Evolutionary conservation across 92 coral and sea anemone species (phyloP), one percentile per base, ranked within the genome.

Genomic region (Heteractis magnifica): DNA sequence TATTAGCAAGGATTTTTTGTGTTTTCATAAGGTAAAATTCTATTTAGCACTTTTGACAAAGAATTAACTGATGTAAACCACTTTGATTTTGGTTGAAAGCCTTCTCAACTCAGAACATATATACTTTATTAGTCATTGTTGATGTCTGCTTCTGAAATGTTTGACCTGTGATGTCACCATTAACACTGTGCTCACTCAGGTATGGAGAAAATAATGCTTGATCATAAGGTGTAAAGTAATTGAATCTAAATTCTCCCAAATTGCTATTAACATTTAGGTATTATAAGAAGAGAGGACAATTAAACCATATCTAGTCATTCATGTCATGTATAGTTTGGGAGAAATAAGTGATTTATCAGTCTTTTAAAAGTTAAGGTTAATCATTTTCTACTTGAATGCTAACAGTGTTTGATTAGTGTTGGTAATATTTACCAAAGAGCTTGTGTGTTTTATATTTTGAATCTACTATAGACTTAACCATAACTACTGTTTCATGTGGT

Each of bases 121-220:
- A 68, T 68, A 11, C 23, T 68, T 20, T 26, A 70, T 80, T 13
- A 65, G 59, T 6, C 12, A n/a, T 18, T 51, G 48, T 51, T 19
- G 49, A 10, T 81, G 84, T 81, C 73, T 81, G 73, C 73, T 65
- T 81, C 62, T 64, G 77, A 68, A 70, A 81, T 81, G 77, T 81
- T 81, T 81, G 77, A 81, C 59, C 84, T 81, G 64, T 81, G 84
- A 81, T 81, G 84, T 81, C 84, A 81, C 50, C 76, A 48, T 6
- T 12, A 80, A 49, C 9, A 10, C 41, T 26, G 65, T 81, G 77
- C 13, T 81, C 77, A 81, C 26, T 51, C 77, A 81, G 50, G 84
- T 81, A 77, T 81, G 77, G 84, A 81, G 84, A 81, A 81, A 50
- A 81, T 77, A 81, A 81, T 49, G 58, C 77, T 72, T 62, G 20